Evolutionary conservation across 2,888 invertebrate species (phyloP).

Genomic region (Ormia ochracea): DNA sequence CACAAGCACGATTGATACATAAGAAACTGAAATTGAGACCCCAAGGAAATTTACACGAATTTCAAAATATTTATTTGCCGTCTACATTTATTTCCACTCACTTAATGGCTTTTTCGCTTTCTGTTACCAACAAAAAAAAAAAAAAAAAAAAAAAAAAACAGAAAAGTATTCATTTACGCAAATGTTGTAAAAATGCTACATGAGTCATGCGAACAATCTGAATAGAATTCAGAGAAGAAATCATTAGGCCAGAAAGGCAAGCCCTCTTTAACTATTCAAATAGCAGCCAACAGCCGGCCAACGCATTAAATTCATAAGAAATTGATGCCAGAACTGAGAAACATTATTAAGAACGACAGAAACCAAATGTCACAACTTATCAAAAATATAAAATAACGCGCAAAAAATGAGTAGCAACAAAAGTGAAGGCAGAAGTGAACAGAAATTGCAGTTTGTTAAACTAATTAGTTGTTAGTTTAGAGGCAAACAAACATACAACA

Average conservation of each 20-base stretch:
- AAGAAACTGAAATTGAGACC: background rate
- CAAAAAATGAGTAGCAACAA: conserved; percentile 13
- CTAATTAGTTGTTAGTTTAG: conserved; percentile 60
- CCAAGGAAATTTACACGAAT: conserved; percentile 2
- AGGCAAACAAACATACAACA: conserved; percentile 20
- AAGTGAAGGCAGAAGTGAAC: conserved; percentile 9
- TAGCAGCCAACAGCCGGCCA: conserved; percentile 32
- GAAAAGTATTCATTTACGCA: background rate
- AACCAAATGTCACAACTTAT: conserved; percentile 56
- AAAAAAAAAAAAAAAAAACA: too few relatives aligned
- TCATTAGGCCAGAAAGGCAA: conserved; percentile 43
- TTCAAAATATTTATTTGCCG: conserved; percentile 30
- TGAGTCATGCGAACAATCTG: conserved; percentile 39
- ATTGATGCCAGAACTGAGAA: conserved; percentile 48
- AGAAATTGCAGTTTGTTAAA: conserved; percentile 56
- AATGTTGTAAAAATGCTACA: background rate
- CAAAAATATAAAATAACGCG: conserved; percentile 13
- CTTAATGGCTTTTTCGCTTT: background rate
- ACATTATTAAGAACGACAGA: conserved; percentile 18
- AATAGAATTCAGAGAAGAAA: background rate
- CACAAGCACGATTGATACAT: too few relatives aligned
- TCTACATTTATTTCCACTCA: conserved; percentile 46
- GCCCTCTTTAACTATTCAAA: conserved; percentile 42
- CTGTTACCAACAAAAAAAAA: too few relatives aligned
- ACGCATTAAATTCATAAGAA: conserved; percentile 54